These are phyloP conservation scores for Ephestia elutella DNA, from an alignment of 1,140 invertebrate species.

Conservation along the genomic window DNA sequence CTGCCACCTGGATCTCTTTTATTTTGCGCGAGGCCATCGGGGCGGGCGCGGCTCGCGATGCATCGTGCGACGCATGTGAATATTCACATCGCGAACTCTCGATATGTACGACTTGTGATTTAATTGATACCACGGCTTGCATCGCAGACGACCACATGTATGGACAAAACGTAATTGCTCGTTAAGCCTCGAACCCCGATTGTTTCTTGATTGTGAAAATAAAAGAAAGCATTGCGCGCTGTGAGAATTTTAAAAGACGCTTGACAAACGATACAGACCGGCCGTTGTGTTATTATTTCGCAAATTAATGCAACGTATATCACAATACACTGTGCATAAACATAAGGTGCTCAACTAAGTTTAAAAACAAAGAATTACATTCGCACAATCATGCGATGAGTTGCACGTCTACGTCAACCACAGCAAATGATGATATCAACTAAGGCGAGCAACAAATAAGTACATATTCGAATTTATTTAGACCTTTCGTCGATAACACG, in stretches of 20 bases:
- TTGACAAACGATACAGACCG: constrained; percentile 33
- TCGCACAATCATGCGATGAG: background rate
- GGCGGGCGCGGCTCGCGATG: constrained; percentile 14
- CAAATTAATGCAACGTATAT: constrained; percentile 23
- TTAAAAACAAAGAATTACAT: constrained; percentile 14
- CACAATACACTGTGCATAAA: constrained; percentile 18
- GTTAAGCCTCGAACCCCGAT: constrained; percentile 62
- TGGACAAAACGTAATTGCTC: constrained; percentile 66
- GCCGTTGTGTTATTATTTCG: constrained; percentile 31
- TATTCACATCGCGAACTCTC: constrained; percentile 53
- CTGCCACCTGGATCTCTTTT: constrained; percentile 59
- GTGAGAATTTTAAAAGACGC: constrained; percentile 36
- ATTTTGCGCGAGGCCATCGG: constrained; percentile 26
- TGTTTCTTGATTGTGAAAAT: constrained; percentile 65
- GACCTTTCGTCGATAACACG: constrained; percentile 64
- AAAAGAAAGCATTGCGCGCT: constrained; percentile 36
- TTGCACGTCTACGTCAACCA: constrained; percentile 11
- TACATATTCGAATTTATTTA: constrained; percentile 67
- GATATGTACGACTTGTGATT: constrained; percentile 42
- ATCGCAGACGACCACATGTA: constrained; percentile 37
- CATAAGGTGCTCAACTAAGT: constrained; percentile 16
- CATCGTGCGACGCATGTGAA: constrained; percentile 41
- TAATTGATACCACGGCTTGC: constrained; percentile 52
- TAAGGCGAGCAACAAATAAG: constrained; percentile 54
- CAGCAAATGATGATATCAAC: constrained; percentile 59